phyloP scores from a whole-genome alignment of 92 coral and sea anemone genomes.

The Bergia sp. region DNA sequence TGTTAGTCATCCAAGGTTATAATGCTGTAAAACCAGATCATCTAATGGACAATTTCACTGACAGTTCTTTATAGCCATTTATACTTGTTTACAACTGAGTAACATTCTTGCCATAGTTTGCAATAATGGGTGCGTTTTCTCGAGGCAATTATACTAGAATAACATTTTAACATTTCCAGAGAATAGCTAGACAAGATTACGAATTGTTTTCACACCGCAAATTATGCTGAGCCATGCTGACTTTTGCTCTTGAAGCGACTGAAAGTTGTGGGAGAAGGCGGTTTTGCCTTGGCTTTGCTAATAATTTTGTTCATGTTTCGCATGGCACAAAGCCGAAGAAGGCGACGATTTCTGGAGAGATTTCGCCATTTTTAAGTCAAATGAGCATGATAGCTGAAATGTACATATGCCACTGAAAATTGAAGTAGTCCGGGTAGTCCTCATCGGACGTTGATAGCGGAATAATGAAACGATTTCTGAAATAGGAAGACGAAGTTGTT shows the following conservation, averaged over 20 bases:
- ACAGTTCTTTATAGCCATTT: too few species aligned
- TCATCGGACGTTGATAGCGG: not conserved
- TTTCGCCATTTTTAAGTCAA: not conserved
- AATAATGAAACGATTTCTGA: not conserved
- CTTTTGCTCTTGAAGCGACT: not conserved
- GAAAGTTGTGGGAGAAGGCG: not conserved
- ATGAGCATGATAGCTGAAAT: not conserved
- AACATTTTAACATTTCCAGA: not conserved
- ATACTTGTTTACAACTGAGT: too few species aligned
- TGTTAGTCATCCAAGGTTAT: too few species aligned
- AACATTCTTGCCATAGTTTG: too few species aligned
- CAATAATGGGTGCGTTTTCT: too few species aligned
- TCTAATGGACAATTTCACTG: too few species aligned
- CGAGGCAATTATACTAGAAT: too few species aligned
- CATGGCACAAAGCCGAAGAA: too few species aligned
- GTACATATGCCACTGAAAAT: not conserved
- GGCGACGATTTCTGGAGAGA: not conserved
- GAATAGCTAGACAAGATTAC: not conserved
- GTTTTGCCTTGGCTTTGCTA: not conserved
- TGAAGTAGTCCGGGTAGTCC: not conserved
- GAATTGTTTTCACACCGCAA: not conserved
- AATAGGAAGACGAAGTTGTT: not conserved
- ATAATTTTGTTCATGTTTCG: too few species aligned
- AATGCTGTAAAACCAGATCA: too few species aligned
- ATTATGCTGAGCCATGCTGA: not conserved